Evolutionary conservation across 1,140 invertebrate genomes (phyloP).

Genomic region (Asobara japonica): DNA sequence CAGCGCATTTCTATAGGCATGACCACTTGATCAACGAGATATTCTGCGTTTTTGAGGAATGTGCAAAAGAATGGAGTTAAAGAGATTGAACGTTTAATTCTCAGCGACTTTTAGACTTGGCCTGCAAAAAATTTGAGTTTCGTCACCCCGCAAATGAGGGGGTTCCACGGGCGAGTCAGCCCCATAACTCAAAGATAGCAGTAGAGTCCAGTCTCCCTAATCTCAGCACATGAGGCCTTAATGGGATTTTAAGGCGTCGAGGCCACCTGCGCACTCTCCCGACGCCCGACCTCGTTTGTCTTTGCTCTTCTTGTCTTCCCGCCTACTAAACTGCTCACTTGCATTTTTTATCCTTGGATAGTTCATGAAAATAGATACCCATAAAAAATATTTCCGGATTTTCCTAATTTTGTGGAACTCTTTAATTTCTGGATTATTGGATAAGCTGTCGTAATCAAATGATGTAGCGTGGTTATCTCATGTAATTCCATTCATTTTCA

Average conservation of each 20-base stretch:
- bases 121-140: constrained; percentile 6
- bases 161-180: constrained; percentile 1
- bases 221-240: constrained; percentile 67
- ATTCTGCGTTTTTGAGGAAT: too few species aligned
- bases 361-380: background rate
- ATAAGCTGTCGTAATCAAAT: too few species aligned
- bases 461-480: too few species aligned
- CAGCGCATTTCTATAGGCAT: too few species aligned
- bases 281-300: constrained; percentile 58
- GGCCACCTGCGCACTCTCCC: constrained; percentile 59
- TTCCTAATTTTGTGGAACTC: too few species aligned
- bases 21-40: too few species aligned
- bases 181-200: constrained; percentile 64
- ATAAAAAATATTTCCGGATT: too few species aligned
- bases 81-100: too few species aligned
- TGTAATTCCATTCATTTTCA: too few species aligned
- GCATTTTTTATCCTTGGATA: background rate
- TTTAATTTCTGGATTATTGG: too few species aligned
- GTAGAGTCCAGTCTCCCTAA: constrained; percentile 59
- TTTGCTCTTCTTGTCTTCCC: constrained; percentile 45
- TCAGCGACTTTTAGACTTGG: too few species aligned
- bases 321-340: constrained; percentile 17
- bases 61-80: too few species aligned
- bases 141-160: background rate
- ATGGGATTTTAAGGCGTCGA: constrained; percentile 66